These are phyloP conservation scores for Prionace glauca DNA, from an alignment of 2,797 vertebrate species.

Conservation along the genomic window DNA sequence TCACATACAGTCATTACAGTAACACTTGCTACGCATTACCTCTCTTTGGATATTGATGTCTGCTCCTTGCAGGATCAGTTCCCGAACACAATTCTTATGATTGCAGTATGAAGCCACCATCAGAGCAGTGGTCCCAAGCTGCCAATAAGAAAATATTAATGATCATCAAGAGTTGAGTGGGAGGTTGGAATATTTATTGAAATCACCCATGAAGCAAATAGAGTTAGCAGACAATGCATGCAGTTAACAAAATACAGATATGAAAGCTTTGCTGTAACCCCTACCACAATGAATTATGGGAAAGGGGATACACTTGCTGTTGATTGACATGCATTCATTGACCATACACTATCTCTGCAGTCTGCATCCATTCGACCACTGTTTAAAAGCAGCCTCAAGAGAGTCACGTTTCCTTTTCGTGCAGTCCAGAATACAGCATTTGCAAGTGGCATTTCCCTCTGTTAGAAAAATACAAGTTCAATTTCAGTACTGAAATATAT, in stretches of 20 bases:
- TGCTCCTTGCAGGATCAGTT: constrained; percentile 88
- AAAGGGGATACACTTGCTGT: constrained; percentile 48
- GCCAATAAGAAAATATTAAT: constrained; percentile 50
- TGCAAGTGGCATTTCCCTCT: constrained; percentile 96
- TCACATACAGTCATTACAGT: not conserved
- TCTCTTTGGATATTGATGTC: constrained; percentile 95
- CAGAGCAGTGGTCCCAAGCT: constrained; percentile 86
- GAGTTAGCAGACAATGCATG: not conserved
- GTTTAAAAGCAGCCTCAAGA: constrained; percentile 89
- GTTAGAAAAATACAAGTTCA: constrained; percentile 44
- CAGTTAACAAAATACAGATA: not conserved
- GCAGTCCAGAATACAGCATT: constrained; percentile 96
- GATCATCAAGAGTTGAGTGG: not conserved
- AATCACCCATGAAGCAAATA: not conserved
- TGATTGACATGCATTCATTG: constrained; percentile 51
- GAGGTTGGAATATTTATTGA: not conserved
- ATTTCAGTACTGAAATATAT: not conserved
- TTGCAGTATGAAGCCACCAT: constrained; percentile 91
- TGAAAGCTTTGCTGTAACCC: constrained; percentile 36
- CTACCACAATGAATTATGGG: constrained; percentile 45
- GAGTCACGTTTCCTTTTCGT: constrained; percentile 83
- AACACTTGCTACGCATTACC: constrained; percentile 57
- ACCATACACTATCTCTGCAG: constrained; percentile 91
- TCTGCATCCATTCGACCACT: constrained; percentile 90
- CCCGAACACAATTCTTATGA: constrained; percentile 75